These are phyloP conservation scores for Amyelois transitella DNA, from an alignment of 1,140 invertebrate species.

Conservation along the genomic window DNA sequence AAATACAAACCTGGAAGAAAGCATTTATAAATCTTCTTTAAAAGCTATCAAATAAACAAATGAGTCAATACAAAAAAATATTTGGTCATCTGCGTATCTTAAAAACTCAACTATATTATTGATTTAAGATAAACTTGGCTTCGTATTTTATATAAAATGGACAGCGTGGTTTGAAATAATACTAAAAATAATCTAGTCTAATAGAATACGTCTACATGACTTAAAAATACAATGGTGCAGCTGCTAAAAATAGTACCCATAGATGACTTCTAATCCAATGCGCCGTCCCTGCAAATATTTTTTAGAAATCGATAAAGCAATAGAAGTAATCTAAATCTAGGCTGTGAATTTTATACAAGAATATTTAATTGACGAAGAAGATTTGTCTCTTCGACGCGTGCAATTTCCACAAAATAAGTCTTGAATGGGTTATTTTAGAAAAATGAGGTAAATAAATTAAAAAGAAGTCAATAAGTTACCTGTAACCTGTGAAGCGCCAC, in stretches of 20 bases:
- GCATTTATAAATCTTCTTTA: too few relatives aligned
- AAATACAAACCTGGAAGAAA: too few relatives aligned
- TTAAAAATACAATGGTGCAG: slow-evolving; percentile 18
- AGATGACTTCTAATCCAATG: slow-evolving; percentile 43
- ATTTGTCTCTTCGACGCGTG: too few relatives aligned
- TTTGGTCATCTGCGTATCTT: neutral
- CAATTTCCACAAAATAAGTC: too few relatives aligned
- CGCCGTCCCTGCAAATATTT: slow-evolving; percentile 45
- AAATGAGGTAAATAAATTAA: neutral
- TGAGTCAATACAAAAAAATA: neutral
- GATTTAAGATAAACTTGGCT: slow-evolving; percentile 8
- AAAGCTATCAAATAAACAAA: too few relatives aligned
- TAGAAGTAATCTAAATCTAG: too few relatives aligned
- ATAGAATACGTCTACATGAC: slow-evolving; percentile 6
- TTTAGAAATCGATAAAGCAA: too few relatives aligned
- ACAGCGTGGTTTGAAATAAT: slow-evolving; percentile 22
- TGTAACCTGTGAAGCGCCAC: slow-evolving; percentile 60
- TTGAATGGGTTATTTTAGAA: neutral
- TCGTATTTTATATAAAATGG: slow-evolving; percentile 18
- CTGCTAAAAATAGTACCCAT: slow-evolving; percentile 28
- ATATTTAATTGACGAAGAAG: too few relatives aligned
- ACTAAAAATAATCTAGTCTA: too few relatives aligned
- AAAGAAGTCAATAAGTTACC: slow-evolving; percentile 34
- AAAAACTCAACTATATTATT: neutral
- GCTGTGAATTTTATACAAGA: too few relatives aligned